Evolutionary conservation across 2,113 vertebrate genomes (phyloP).

Genomic region (Pheucticus melanocephalus): DNA sequence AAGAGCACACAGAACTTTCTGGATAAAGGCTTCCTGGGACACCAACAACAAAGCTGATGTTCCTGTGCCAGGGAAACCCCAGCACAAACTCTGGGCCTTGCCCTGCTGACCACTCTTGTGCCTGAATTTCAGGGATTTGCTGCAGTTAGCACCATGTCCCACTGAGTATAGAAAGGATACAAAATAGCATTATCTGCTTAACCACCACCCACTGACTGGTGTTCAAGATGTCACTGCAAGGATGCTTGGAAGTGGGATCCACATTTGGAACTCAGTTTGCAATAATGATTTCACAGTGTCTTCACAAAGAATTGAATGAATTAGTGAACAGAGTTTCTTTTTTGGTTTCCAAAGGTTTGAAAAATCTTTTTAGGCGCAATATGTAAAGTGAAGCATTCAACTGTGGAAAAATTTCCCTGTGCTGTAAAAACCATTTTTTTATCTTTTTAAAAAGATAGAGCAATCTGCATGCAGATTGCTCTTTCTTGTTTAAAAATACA

Average conservation of each 20-base stretch:
- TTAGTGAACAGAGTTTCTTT: not conserved
- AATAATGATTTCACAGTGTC: not conserved
- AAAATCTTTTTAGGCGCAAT: not conserved
- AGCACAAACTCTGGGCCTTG: not conserved
- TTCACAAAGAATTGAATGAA: not conserved
- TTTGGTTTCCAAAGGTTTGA: not conserved
- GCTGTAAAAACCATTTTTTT: not conserved
- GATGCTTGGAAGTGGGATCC: not conserved
- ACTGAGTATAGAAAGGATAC: not conserved
- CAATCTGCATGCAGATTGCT: not conserved
- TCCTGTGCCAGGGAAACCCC: not conserved
- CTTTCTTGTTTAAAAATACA: not conserved
- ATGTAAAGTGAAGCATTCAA: not conserved
- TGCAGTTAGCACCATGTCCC: not conserved
- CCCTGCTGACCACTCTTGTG: not conserved
- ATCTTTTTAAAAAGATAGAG: not conserved
- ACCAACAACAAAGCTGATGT: accelerated
- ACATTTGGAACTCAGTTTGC: not conserved
- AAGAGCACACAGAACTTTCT: not conserved
- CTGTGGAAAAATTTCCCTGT: not conserved
- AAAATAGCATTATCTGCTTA: not conserved
- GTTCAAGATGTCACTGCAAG: not conserved
- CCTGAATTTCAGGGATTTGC: not conserved
- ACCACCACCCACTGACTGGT: not conserved
- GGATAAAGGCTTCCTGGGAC: not conserved